Percentiles rank a stretch among this genome's conserved stretches.
phyloP scores from a whole-genome alignment of 64 coral and sea anemone genomes.

The Actinia tenebrosa region DNA sequence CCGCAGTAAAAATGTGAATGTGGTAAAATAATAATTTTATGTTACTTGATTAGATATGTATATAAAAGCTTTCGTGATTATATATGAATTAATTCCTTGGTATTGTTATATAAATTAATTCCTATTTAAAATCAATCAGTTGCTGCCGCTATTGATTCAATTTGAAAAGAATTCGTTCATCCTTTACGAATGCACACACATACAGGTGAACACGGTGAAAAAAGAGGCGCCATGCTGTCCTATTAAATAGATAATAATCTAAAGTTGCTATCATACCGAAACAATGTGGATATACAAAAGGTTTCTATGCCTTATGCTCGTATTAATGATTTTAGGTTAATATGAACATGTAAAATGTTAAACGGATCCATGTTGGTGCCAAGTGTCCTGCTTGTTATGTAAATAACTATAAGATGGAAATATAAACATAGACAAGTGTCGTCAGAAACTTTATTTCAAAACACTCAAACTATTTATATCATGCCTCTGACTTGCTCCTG shows the following conservation, averaged over 20 bases:
- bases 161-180: not conserved
- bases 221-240: not conserved
- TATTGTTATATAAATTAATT: not conserved
- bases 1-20: too few species aligned
- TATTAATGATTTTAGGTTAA: not conserved
- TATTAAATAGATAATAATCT: slow-evolving; percentile 10
- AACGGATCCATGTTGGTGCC: not conserved
- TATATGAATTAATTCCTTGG: too few species aligned
- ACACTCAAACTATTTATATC: not conserved
- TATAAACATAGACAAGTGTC: not conserved
- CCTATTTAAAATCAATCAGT: too few species aligned
- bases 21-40: not conserved
- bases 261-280: not conserved
- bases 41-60: not conserved
- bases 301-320: not conserved
- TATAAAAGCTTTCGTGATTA: not conserved
- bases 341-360: not conserved
- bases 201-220: not conserved
- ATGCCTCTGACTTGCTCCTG: not conserved
- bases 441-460: not conserved
- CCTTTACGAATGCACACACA: not conserved
- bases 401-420: not conserved
- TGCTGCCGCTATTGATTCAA: too few species aligned
- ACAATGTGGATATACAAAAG: not conserved
- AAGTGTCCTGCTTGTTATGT: not conserved